Conservation (phyloP, 2,888 invertebrate genomes). For the Thymelicus sylvestris region DNA sequence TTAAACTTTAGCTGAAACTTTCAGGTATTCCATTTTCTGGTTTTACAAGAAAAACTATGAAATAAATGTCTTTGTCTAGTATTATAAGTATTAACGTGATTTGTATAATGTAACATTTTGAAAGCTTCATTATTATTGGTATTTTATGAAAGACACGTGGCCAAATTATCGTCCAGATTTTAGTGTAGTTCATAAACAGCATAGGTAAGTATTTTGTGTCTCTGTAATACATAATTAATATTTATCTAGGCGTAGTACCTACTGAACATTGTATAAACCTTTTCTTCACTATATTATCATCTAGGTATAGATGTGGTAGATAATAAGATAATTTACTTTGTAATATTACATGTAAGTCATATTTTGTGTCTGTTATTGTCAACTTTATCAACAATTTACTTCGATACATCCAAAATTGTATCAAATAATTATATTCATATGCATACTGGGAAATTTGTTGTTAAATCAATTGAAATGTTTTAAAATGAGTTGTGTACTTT, state of each 20-base stretch:
- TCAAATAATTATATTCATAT: not conserved
- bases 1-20: not conserved
- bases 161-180: slow-evolving; percentile 81
- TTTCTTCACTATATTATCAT: slow-evolving; percentile 20
- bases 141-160: slow-evolving; percentile 67
- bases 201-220: slow-evolving; percentile 42
- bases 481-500: slow-evolving; percentile 41
- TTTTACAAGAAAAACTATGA: not conserved
- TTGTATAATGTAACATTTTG: slow-evolving; percentile 24
- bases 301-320: slow-evolving; percentile 20
- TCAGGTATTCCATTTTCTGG: not conserved
- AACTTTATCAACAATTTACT: not conserved
- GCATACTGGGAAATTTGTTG: not conserved
- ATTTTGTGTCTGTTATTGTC: not conserved
- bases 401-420: not conserved
- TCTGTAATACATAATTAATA: slow-evolving; percentile 36
- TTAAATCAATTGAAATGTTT: not conserved
- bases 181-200: slow-evolving; percentile 47
- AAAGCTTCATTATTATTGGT: slow-evolving; percentile 32
- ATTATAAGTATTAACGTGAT: slow-evolving; percentile 23
- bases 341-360: not conserved
- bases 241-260: slow-evolving; percentile 20
- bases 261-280: slow-evolving; percentile 25
- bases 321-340: slow-evolving; percentile 9
- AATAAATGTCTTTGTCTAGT: slow-evolving; percentile 11